Conservation (phyloP, 2,113 vertebrate genomes). For the Oncorhynchus gorbuscha region DNA sequence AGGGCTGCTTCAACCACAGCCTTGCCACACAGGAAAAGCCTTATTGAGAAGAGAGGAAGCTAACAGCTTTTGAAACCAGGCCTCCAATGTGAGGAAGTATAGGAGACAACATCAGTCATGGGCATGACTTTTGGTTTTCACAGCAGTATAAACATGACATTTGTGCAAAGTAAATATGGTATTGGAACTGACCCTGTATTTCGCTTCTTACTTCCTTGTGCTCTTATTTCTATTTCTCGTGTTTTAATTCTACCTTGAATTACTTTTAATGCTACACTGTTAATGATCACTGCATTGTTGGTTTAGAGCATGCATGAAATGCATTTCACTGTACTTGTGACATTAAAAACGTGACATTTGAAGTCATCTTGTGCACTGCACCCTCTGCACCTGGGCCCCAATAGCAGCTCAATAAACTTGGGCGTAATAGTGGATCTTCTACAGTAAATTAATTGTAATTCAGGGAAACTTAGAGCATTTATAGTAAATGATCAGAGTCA, state of each 20-base stretch:
- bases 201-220: too few relatives aligned
- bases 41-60: constrained; percentile 14
- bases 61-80: neutral
- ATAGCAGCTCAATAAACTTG: neutral
- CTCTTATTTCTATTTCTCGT: too few relatives aligned
- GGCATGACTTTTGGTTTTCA: neutral
- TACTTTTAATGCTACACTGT: too few relatives aligned
- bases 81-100: neutral
- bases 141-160: neutral
- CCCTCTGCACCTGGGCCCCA: neutral
- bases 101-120: neutral
- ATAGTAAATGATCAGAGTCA: neutral
- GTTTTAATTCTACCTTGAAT: too few relatives aligned
- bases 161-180: too few relatives aligned
- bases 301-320: too few relatives aligned
- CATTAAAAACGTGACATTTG: too few relatives aligned
- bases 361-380: too few relatives aligned
- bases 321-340: too few relatives aligned
- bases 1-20: constrained; percentile 5
- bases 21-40: constrained; percentile 6
- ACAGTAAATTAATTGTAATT: too few relatives aligned
- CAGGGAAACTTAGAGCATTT: neutral
- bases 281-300: too few relatives aligned
- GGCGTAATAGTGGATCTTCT: neutral
- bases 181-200: too few relatives aligned